Conservation (phyloP, 1,140 invertebrate species). For the Rhopalosiphum padi region DNA sequence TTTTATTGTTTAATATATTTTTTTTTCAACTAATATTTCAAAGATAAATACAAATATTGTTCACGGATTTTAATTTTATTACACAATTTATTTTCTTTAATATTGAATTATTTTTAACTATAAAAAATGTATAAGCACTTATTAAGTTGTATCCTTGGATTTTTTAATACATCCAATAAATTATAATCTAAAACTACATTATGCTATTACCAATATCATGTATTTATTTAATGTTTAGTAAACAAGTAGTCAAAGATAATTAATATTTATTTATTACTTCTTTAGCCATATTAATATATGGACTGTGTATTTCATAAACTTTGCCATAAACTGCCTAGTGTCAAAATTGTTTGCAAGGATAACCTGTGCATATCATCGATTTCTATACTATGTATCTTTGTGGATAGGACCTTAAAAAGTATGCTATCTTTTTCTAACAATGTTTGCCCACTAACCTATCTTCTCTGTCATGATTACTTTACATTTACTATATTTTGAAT, state of each 20-base stretch:
- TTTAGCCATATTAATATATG: neutral
- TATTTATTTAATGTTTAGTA: neutral
- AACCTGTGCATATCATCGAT: neutral
- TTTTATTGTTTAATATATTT: neutral
- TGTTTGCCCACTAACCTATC: neutral
- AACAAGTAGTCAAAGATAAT: neutral
- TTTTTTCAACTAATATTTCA: neutral
- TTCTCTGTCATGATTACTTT: neutral
- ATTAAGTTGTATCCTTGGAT: neutral
- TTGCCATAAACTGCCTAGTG: neutral
- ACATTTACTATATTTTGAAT: neutral
- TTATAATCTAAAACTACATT: neutral
- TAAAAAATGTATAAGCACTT: neutral
- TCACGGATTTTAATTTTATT: neutral
- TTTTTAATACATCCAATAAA: neutral
- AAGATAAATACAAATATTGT: neutral
- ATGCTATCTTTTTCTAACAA: neutral
- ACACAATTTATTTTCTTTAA: neutral
- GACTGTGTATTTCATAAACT: no score
- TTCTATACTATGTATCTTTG: neutral
- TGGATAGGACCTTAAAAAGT: neutral
- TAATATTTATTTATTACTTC: neutral
- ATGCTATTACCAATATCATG: neutral
- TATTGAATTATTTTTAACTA: neutral
- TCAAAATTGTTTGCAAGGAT: neutral